phyloP scores from a whole-genome alignment of 2,888 invertebrate genomes.

The Theretra japonica region DNA sequence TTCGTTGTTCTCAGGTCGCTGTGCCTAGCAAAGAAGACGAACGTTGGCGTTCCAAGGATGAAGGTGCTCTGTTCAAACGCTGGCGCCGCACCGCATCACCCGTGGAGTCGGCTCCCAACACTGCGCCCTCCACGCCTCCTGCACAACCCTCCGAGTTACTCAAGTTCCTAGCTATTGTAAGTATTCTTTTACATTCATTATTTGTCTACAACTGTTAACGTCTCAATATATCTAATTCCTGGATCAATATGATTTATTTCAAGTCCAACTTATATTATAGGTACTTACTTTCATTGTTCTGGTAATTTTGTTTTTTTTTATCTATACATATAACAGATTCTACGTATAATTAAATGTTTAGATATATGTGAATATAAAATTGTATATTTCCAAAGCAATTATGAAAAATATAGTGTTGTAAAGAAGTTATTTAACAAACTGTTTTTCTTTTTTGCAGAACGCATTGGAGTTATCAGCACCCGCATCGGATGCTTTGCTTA shows the following conservation, averaged over 20 bases:
- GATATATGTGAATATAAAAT: not conserved
- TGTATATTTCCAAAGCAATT: not conserved
- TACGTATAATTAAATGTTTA: no score
- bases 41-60: conserved; percentile 78
- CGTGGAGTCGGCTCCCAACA: conserved; percentile 57
- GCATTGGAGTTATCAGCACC: conserved; percentile 96
- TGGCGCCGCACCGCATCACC: conserved; percentile 72
- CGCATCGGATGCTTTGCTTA: conserved; percentile 93
- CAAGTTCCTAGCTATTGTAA: conserved; percentile 92
- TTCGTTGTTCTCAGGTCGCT: conserved; percentile 81
- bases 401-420: not conserved
- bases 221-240: no score
- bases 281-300: not conserved
- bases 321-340: no score
- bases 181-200: conserved; percentile 61
- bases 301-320: no score
- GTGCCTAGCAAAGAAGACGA: conserved; percentile 80
- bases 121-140: conserved; percentile 56
- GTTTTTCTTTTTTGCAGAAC: conserved; percentile 88
- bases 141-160: conserved; percentile 82
- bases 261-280: not conserved
- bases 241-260: no score
- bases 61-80: conserved; percentile 76
- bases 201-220: no score
- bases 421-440: conserved; percentile 33